phyloP scores from a whole-genome alignment of 92 coral and sea anemone genomes.

The Epizoanthus illoricatus region DNA sequence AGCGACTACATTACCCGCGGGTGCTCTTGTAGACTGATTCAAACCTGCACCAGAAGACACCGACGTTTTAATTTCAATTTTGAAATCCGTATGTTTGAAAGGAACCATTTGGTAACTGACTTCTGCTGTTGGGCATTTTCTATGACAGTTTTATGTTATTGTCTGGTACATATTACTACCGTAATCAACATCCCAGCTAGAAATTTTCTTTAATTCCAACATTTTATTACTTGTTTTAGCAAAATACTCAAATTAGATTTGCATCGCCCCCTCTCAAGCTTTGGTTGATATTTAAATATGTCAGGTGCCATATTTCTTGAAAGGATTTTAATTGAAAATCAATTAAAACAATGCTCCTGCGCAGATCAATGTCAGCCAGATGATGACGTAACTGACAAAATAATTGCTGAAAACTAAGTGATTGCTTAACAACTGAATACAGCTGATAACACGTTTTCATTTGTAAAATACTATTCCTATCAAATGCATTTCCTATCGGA shows the following conservation, averaged over 20 bases:
- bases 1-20: not conserved
- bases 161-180: not conserved
- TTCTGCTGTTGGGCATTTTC: not conserved
- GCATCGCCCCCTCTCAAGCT: not conserved
- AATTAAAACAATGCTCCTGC: not conserved
- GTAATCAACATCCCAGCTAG: not conserved
- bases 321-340: slow-evolving; percentile 1
- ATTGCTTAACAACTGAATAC: not conserved
- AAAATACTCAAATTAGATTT: not conserved
- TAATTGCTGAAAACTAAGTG: not conserved
- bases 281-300: not conserved
- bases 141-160: not conserved
- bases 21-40: not conserved
- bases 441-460: not conserved
- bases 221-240: not conserved
- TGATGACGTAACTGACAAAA: not conserved
- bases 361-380: not conserved
- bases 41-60: not conserved
- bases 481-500: not conserved
- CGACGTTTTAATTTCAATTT: not conserved
- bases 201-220: too few relatives aligned
- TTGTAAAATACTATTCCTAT: not conserved
- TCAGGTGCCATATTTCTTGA: not conserved
- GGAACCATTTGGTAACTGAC: not conserved
- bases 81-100: not conserved